Evolutionary conservation across 2,888 invertebrate genomes (phyloP).

Genomic region (Cantharis lateralis): DNA sequence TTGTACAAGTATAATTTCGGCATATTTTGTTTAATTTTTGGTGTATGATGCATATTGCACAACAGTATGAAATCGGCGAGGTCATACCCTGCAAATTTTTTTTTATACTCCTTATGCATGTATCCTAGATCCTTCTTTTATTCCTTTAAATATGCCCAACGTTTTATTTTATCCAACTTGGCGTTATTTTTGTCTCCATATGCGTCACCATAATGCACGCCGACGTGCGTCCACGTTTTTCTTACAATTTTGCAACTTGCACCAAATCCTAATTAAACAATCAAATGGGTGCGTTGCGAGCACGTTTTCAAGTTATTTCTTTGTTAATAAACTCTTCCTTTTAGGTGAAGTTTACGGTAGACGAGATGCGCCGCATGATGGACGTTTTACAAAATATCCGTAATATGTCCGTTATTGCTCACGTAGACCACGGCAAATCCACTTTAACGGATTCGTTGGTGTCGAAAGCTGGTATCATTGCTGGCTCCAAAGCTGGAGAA

Average conservation of each 20-base stretch:
- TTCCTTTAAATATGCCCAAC: background rate
- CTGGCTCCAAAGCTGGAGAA: slow-evolving; percentile 97
- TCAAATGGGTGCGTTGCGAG: background rate
- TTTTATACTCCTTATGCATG: background rate
- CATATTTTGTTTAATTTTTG: background rate
- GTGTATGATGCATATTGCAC: slow-evolving; percentile 49
- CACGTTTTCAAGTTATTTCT: background rate
- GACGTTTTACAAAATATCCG: slow-evolving; percentile 99
- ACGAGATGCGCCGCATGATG: slow-evolving; percentile 99
- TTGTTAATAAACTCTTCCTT: background rate
- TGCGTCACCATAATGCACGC: background rate
- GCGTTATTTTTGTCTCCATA: background rate
- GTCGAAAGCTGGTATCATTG: slow-evolving; percentile 99
- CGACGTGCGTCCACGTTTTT: background rate
- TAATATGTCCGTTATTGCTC: slow-evolving; percentile 99
- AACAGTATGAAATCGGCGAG: slow-evolving; percentile 47
- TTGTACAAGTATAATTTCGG: slow-evolving; percentile 12
- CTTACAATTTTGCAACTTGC: background rate
- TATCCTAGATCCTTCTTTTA: background rate
- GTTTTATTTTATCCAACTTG: background rate
- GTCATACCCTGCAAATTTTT: slow-evolving; percentile 16
- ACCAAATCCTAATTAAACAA: background rate
- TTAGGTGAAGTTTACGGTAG: slow-evolving; percentile 99
- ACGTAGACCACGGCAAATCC: slow-evolving; percentile 99
- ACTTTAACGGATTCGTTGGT: slow-evolving; percentile 99